phyloP scores from a whole-genome alignment of 2,888 invertebrate genomes.

The Chloroclystis v-ata region DNA sequence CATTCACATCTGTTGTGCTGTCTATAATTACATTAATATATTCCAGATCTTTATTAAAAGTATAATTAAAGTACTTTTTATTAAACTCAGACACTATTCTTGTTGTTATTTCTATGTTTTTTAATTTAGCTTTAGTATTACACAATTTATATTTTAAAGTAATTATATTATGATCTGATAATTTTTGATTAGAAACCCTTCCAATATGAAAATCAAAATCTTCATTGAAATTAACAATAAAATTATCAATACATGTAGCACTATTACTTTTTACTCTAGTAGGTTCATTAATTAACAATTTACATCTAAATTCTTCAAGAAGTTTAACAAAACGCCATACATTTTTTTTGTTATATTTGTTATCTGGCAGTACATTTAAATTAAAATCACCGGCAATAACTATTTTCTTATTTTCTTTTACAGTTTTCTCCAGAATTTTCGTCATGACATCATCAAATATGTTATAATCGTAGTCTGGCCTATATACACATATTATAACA shows the following conservation, averaged over 20 bases:
- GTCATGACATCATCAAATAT: slow-evolving; percentile 1
- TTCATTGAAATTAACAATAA: neutral
- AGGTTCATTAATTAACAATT: neutral
- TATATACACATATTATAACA: neutral
- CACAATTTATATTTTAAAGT: neutral
- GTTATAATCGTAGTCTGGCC: slow-evolving; percentile 1
- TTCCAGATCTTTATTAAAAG: neutral
- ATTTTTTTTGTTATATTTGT: neutral
- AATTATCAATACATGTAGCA: slow-evolving; percentile 5
- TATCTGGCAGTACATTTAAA: neutral
- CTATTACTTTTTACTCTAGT: neutral
- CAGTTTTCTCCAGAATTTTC: neutral
- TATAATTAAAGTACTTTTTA: neutral
- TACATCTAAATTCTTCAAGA: slow-evolving; percentile 1
- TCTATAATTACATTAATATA: neutral
- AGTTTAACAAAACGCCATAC: neutral
- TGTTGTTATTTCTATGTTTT: neutral
- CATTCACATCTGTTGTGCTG: neutral
- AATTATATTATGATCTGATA: slow-evolving; percentile 6
- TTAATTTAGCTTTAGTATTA: neutral
- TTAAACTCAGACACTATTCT: neutral
- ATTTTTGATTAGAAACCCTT: neutral
- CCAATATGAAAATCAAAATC: neutral
- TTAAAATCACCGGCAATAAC: slow-evolving; percentile 6
- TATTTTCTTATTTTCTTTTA: neutral